A percentile compares a stretch with the other conserved stretches of the same genome.
These are phyloP conservation scores for Paramacrobiotus metropolitanus DNA, from an alignment of 1,140 invertebrate species.

Conservation along the genomic window DNA sequence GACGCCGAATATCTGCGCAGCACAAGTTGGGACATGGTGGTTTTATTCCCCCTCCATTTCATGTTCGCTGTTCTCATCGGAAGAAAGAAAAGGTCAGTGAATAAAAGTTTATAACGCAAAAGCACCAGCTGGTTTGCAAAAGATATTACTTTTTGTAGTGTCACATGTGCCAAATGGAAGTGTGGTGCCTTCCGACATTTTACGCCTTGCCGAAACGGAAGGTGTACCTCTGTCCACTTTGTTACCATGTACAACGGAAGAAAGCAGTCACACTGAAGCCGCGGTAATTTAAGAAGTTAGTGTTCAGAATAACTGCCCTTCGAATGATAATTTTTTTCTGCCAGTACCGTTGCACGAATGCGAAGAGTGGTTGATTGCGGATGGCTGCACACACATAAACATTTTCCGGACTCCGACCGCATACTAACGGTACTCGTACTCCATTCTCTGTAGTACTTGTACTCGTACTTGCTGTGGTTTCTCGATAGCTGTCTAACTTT, in stretches of 20 bases:
- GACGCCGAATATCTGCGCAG: no score
- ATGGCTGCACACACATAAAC: background rate
- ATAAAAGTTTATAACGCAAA: no score
- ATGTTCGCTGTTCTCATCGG: no score
- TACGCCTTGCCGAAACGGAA: background rate
- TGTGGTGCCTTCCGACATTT: background rate
- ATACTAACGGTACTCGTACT: background rate
- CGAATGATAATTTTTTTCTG: background rate
- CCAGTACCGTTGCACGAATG: background rate
- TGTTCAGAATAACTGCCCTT: background rate
- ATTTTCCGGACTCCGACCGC: background rate
- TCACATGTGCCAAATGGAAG: conserved; percentile 3
- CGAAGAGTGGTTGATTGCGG: background rate
- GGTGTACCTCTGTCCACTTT: background rate
- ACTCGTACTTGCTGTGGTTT: no score
- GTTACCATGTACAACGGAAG: background rate
- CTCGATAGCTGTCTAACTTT: no score
- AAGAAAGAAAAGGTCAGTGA: no score
- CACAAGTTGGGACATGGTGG: no score
- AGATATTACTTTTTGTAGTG: conserved; percentile 8
- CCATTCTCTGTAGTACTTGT: no score
- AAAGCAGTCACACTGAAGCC: background rate
- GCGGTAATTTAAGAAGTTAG: background rate
- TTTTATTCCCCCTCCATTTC: no score
- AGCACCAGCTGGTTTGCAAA: no score